phyloP scores from a whole-genome alignment of 2,888 invertebrate species.

The Julus scanicus region DNA sequence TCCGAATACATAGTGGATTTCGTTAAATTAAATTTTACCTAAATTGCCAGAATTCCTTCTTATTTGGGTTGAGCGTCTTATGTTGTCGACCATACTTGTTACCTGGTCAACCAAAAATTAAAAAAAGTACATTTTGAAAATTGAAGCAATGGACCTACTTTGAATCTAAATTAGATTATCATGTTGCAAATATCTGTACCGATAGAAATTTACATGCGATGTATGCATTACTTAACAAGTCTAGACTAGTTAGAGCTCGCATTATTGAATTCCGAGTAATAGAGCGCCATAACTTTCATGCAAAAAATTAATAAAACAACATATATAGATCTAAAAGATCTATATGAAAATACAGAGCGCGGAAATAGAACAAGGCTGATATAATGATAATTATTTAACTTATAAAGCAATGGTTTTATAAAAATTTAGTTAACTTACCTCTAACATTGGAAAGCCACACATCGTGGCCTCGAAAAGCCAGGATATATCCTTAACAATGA shows the following conservation, averaged over 20 bases:
- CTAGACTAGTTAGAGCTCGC: background rate
- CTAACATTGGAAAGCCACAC: conserved; percentile 21
- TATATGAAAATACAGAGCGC: no score
- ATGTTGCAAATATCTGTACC: background rate
- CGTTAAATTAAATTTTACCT: background rate
- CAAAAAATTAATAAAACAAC: no score
- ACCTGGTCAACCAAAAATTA: background rate
- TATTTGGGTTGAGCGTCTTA: background rate
- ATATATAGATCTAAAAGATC: no score
- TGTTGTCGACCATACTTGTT: background rate
- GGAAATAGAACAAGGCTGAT: background rate
- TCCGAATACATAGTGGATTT: background rate
- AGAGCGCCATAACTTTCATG: background rate
- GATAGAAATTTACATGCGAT: background rate
- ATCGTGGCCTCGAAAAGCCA: background rate
- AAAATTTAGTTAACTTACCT: background rate
- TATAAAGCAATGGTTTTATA: background rate
- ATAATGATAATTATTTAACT: background rate
- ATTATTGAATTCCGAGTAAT: background rate
- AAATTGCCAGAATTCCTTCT: conserved; percentile 4
- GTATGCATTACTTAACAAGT: no score
- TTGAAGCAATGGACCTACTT: no score
- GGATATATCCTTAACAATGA: background rate
- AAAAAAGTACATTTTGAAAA: no score
- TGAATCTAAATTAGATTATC: no score